Evolutionary conservation across 2,113 vertebrate species (phyloP), one percentile per base, ranked within the genome.

Genomic region (Brienomyrus brachyistius): DNA sequence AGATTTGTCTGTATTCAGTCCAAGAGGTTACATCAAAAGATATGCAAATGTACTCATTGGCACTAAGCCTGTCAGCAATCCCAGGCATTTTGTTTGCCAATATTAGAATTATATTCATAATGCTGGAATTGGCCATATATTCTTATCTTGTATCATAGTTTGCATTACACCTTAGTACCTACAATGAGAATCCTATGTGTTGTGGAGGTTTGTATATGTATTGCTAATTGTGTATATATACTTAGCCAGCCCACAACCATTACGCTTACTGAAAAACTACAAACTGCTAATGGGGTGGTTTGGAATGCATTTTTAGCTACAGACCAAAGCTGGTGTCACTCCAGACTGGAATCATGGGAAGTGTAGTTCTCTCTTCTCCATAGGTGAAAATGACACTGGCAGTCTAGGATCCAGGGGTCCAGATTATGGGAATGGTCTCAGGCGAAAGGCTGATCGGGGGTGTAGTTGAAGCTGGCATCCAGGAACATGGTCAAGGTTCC

Each of bases 401-500:
- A 85, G 77, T 85, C 10, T 27, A 19, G 17, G 4, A 7, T 80
- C 35, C 74, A 40, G 35, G 23, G 54, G 31, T 13, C 48, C 23
- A 54, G 21, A 66, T 45, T 88, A 56, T 80, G 52, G 35, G 31
- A 89, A 45, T 89, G 35, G 23, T 17, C 52, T 95, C 94, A 98
- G n/a, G 97, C 96, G 93, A 98, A 98, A 5, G 97, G 96, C 48
- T 97, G 51, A 0, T 95, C 90, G 0, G 97, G 97, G 19, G 96
- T 97, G 88, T 97, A 94, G 93, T 98, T 97, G 91, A 97, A 97
- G 23, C 96, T 97, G 91, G 97, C 97, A 0, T 98, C 97, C 93
- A 98, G 91, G 93, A 98, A 98, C 95, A 98, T 97, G 91, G 95
- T 94, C 66, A 97, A 92, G 52, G 97, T 98, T 31, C 97, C 97